Conservation (phyloP, 92 coral and sea anemone genomes). For the Epizoanthus stellaris region DNA sequence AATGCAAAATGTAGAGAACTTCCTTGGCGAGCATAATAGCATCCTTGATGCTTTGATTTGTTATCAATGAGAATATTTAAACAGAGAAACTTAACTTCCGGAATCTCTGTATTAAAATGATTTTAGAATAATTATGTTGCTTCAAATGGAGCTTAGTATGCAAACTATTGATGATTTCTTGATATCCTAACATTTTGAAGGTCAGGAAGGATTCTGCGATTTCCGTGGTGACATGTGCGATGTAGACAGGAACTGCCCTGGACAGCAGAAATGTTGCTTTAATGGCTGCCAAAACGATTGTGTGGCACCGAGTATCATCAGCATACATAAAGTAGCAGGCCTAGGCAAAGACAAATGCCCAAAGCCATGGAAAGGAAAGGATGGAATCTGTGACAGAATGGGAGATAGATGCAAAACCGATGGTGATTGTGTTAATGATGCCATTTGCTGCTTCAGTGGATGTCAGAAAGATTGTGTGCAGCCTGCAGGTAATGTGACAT, state of each 20-base stretch:
- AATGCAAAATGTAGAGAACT: too few relatives aligned
- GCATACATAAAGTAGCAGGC: neutral
- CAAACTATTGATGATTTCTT: too few relatives aligned
- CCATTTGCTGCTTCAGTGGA: conserved; percentile 78
- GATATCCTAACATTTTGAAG: neutral
- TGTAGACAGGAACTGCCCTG: conserved; percentile 59
- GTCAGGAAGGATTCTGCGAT: conserved; percentile 78
- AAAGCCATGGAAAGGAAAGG: conserved; percentile 76
- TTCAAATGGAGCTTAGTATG: too few relatives aligned
- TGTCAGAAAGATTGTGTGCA: conserved; percentile 81
- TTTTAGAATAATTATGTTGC: too few relatives aligned
- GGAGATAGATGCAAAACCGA: conserved; percentile 72
- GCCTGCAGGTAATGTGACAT: conserved; percentile 34
- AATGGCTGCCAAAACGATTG: conserved; percentile 87
- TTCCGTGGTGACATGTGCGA: conserved; percentile 77
- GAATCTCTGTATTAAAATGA: too few relatives aligned
- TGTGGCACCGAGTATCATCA: conserved; percentile 43
- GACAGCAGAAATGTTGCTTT: conserved; percentile 72
- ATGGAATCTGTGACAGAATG: conserved; percentile 70
- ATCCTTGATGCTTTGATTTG: too few relatives aligned
- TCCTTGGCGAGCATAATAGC: too few relatives aligned
- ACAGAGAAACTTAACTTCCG: too few relatives aligned
- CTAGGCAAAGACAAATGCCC: conserved; percentile 59
- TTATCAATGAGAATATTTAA: too few relatives aligned
- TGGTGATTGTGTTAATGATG: conserved; percentile 49